Evolutionary conservation across 2,888 invertebrate genomes (phyloP).

Genomic region (Idaea aversata): DNA sequence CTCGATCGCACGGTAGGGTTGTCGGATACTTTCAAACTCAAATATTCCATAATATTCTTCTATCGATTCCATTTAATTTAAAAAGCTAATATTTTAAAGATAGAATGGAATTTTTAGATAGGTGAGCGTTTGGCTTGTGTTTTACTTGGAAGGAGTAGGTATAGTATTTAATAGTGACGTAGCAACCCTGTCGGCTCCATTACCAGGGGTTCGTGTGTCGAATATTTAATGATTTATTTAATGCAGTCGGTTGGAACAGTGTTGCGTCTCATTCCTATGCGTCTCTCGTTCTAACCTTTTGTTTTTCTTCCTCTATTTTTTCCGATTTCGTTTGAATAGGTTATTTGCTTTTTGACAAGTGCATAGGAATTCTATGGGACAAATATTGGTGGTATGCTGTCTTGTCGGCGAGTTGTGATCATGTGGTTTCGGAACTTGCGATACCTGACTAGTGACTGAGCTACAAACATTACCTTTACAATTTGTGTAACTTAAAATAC

Average conservation of each 20-base stretch:
- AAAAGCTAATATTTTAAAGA: slow-evolving; percentile 43
- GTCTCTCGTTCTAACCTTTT: slow-evolving; percentile 53
- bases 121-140: not conserved
- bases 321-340: slow-evolving; percentile 56
- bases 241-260: slow-evolving; percentile 43
- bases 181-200: slow-evolving; percentile 42
- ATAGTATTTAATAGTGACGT: slow-evolving; percentile 24
- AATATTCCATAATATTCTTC: slow-evolving; percentile 54
- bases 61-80: slow-evolving; percentile 59
- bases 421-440: not conserved
- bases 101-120: slow-evolving; percentile 6
- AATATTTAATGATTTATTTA: slow-evolving; percentile 68
- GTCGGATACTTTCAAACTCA: slow-evolving; percentile 68
- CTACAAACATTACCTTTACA: no score
- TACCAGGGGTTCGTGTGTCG: slow-evolving; percentile 60
- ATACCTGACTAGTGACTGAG: not conserved
- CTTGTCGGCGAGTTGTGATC: slow-evolving; percentile 21
- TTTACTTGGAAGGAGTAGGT: not conserved
- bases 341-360: slow-evolving; percentile 75
- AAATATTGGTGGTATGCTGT: slow-evolving; percentile 58
- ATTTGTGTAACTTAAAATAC: no score
- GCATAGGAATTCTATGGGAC: slow-evolving; percentile 61
- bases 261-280: slow-evolving; percentile 57
- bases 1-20: slow-evolving; percentile 69
- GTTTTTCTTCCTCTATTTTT: slow-evolving; percentile 63